Conservation (phyloP, 2,113 vertebrate species). For the Cololabis saira region DNA sequence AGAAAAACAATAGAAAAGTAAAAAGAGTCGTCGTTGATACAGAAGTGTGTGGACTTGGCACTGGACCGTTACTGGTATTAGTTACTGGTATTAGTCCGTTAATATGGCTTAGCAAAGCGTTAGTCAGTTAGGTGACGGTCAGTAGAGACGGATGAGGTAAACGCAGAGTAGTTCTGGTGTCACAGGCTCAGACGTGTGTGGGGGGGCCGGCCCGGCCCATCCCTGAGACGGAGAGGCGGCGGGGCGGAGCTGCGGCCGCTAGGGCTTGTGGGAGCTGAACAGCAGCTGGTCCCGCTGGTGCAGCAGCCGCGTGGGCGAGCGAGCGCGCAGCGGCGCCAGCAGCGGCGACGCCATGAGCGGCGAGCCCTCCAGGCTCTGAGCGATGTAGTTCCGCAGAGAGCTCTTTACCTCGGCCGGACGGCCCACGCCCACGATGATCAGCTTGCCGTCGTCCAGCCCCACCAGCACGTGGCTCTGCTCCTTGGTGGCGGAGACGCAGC, state of each 20-base stretch:
- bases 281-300: constrained; percentile 85
- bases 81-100: constrained; percentile 41
- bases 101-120: constrained; percentile 67
- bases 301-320: constrained; percentile 85
- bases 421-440: constrained; percentile 96
- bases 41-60: constrained; percentile 27
- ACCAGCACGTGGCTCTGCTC: constrained; percentile 94
- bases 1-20: constrained; percentile 45
- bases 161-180: constrained; percentile 17
- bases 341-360: constrained; percentile 83
- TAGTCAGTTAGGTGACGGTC: constrained; percentile 42
- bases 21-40: constrained; percentile 16
- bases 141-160: constrained; percentile 51
- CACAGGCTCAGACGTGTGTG: constrained; percentile 50
- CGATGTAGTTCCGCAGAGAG: constrained; percentile 88
- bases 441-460: constrained; percentile 94
- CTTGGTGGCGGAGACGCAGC: constrained; percentile 92
- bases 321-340: constrained; percentile 84
- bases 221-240: constrained; percentile 61
- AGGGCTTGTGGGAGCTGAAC: constrained; percentile 73
- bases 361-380: constrained; percentile 84
- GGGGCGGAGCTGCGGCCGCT: constrained; percentile 7
- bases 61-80: constrained; percentile 40
- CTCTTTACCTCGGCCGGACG: constrained; percentile 96
- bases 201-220: constrained; percentile 41